phyloP scores from a whole-genome alignment of 2,888 invertebrate genomes.

The Agriopis leucophaearia region DNA sequence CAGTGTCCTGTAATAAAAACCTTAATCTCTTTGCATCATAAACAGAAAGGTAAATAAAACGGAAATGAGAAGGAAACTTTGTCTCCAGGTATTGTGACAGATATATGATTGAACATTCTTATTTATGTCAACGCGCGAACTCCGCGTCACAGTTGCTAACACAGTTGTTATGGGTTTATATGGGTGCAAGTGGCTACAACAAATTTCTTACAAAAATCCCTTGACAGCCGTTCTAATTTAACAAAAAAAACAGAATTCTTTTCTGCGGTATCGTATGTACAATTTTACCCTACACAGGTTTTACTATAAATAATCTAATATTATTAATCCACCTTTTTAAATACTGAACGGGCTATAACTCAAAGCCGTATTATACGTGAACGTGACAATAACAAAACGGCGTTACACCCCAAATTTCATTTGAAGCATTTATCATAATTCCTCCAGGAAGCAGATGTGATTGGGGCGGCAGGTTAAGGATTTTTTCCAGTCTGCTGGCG shows the following conservation, averaged over 20 bases:
- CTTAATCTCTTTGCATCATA: background rate
- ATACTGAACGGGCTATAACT: background rate
- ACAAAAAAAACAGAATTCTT: too few species aligned
- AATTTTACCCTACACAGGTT: background rate
- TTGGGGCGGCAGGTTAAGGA: slow-evolving; percentile 74
- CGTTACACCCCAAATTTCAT: slow-evolving; percentile 43
- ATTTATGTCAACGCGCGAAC: too few species aligned
- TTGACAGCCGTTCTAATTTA: too few species aligned
- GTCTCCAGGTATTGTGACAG: too few species aligned
- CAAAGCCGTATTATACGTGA: slow-evolving; percentile 4
- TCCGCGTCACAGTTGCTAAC: too few species aligned
- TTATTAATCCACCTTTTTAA: background rate
- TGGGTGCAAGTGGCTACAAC: too few species aligned
- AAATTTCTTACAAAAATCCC: too few species aligned
- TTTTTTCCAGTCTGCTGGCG: slow-evolving; percentile 73
- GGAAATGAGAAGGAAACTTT: too few species aligned
- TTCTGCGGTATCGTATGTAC: too few species aligned
- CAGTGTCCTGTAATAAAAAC: background rate
- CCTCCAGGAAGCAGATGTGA: slow-evolving; percentile 72
- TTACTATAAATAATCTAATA: background rate
- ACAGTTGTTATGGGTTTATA: too few species aligned
- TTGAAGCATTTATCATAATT: slow-evolving; percentile 70
- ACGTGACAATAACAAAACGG: slow-evolving; percentile 25
- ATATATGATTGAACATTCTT: too few species aligned
- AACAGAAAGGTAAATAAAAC: too few species aligned